Conservation (phyloP, 2,113 vertebrate species). For the Gopherus evgoodei region DNA sequence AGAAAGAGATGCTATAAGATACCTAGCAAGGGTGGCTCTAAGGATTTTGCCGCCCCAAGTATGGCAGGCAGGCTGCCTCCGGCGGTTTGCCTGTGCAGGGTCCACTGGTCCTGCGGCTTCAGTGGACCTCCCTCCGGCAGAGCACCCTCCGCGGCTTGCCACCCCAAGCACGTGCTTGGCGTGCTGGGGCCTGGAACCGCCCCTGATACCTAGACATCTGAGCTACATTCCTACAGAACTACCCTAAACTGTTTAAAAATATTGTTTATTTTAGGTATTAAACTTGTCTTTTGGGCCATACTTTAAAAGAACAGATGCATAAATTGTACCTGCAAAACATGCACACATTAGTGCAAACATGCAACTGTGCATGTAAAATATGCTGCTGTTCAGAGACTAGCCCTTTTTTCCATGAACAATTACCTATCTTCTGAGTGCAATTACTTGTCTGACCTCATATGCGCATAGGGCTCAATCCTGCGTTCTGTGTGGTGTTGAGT, state of each 20-base stretch:
- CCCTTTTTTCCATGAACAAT: not conserved
- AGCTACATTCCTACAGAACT: not conserved
- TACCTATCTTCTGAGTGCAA: not conserved
- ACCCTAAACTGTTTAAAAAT: not conserved
- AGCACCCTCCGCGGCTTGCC: too few species aligned
- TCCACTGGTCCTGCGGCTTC: too few species aligned
- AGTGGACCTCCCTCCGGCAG: too few species aligned
- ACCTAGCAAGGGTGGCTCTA: not conserved
- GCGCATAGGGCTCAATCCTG: not conserved
- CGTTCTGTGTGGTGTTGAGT: not conserved
- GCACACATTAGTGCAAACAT: not conserved
- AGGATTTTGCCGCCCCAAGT: too few species aligned
- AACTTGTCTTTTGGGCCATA: too few species aligned
- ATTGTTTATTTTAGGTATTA: too few species aligned
- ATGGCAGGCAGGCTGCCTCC: too few species aligned
- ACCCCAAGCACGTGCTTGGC: too few species aligned
- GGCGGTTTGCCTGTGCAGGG: too few species aligned
- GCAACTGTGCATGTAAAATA: not conserved
- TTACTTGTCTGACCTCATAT: not conserved
- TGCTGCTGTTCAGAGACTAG: not conserved
- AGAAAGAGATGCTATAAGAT: not conserved
- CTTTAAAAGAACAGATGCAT: not conserved
- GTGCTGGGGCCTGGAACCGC: too few species aligned
- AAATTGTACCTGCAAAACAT: not conserved
- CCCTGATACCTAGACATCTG: not conserved